Evolutionary conservation across 2,113 vertebrate genomes (phyloP).

Genomic region (Limnothrissa miodon): DNA sequence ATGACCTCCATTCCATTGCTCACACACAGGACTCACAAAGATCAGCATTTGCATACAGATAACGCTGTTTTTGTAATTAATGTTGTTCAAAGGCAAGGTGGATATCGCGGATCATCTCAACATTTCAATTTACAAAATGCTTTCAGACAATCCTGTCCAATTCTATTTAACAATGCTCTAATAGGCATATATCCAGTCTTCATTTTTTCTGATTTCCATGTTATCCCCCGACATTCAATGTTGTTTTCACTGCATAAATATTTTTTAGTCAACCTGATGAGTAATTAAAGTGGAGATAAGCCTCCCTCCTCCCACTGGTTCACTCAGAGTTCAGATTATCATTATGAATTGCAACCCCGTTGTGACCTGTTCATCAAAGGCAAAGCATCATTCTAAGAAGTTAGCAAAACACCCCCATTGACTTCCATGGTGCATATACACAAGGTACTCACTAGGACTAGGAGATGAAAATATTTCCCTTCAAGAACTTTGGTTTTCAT

Average conservation of each 20-base stretch:
- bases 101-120: background rate
- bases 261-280: background rate
- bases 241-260: background rate
- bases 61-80: background rate
- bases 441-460: background rate
- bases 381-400: background rate
- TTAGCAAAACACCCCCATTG: background rate
- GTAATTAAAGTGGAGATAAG: background rate
- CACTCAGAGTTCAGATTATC: background rate
- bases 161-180: background rate
- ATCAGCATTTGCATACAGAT: background rate
- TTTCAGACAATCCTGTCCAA: background rate
- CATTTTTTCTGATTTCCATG: background rate
- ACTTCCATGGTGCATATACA: background rate
- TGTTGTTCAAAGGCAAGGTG: background rate
- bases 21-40: background rate
- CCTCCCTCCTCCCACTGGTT: background rate
- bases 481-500: background rate
- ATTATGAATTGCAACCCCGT: background rate
- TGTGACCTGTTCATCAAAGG: background rate
- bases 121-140: background rate
- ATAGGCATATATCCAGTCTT: background rate
- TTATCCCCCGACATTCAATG: background rate
- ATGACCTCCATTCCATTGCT: background rate
- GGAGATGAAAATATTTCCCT: background rate